Evolutionary conservation across 1,140 invertebrate species (phyloP).

Genomic region (Brachionus koreanus): DNA sequence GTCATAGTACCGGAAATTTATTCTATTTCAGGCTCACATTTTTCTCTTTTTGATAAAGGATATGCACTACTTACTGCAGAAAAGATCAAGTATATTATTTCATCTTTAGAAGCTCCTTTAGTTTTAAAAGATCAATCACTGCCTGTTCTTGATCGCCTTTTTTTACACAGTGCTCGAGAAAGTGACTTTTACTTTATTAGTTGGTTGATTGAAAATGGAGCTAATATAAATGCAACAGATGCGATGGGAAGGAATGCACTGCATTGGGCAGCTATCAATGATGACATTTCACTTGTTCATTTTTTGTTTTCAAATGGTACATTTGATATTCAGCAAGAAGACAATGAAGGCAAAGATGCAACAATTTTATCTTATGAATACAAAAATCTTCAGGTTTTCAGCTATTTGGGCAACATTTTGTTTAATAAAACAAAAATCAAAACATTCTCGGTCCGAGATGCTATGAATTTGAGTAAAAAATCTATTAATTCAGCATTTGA

Average conservation of each 20-base stretch:
- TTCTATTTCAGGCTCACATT: not conserved
- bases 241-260: not conserved
- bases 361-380: not conserved
- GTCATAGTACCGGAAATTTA: not conserved
- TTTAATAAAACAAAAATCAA: not conserved
- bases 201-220: constrained; percentile 6
- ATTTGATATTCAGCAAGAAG: not conserved
- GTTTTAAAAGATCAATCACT: not conserved
- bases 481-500: not conserved
- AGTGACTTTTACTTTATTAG: not conserved
- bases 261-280: constrained; percentile 2
- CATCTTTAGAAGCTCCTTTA: not conserved
- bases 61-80: not conserved
- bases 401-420: not conserved
- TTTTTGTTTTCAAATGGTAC: not conserved
- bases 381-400: constrained; percentile 1
- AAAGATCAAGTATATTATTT: not conserved
- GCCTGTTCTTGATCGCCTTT: not conserved
- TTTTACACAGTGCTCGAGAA: not conserved
- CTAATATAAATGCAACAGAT: not conserved
- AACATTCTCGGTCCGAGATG: not conserved
- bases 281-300: not conserved
- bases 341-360: not conserved
- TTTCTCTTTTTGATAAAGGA: not conserved
- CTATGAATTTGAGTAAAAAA: not conserved